Conservation (phyloP, 2,113 vertebrate species). For the Alouatta palliata region DNA sequence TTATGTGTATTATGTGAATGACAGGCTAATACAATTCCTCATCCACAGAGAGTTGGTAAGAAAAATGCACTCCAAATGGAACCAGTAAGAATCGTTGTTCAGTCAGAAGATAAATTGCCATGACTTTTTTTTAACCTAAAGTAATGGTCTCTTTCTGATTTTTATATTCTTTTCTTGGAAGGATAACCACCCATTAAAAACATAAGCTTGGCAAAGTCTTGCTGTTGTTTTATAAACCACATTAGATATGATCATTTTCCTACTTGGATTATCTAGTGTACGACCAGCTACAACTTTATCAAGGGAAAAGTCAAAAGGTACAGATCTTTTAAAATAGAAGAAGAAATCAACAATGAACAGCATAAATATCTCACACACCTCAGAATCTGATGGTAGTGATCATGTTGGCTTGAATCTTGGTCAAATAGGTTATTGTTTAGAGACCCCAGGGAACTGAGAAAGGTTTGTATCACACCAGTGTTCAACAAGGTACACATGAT, state of each 20-base stretch:
- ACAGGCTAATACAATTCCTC: constrained; percentile 15
- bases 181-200: neutral
- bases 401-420: neutral
- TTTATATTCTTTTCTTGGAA: neutral
- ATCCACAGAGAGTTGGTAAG: constrained; percentile 32
- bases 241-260: neutral
- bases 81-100: neutral
- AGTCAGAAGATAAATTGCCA: constrained; percentile 25
- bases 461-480: neutral
- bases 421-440: neutral
- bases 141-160: neutral
- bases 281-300: neutral
- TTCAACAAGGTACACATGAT: neutral
- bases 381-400: neutral
- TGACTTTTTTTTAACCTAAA: constrained; percentile 1
- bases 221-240: neutral
- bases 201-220: neutral
- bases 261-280: neutral
- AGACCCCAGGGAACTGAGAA: neutral
- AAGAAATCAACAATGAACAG: neutral
- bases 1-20: constrained; percentile 16
- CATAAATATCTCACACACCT: neutral
- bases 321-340: neutral
- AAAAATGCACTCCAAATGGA: constrained; percentile 17
- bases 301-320: neutral